A percentile compares a stretch with the other conserved stretches of the same genome.
These are phyloP conservation scores for Platygyra sinensis DNA, from an alignment of 64 coral and sea anemone species.

Conservation along the genomic window DNA sequence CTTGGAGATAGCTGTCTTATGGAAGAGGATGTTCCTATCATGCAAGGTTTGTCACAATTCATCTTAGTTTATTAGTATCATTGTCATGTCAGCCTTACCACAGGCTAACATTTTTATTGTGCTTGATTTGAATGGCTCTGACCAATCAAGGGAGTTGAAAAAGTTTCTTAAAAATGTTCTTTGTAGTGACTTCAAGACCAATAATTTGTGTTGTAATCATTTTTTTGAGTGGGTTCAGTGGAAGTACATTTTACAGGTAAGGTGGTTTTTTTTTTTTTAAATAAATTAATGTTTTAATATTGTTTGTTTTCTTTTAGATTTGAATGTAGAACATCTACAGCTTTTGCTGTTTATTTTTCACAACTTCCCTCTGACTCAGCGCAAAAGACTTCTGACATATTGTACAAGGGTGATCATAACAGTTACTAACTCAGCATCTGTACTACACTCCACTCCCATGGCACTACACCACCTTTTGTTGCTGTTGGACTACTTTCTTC, in stretches of 20 bases:
- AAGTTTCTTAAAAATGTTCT: no score
- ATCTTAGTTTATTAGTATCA: not conserved
- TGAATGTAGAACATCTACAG: conserved; percentile 95
- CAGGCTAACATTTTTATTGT: no score
- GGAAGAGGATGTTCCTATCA: conserved; percentile 18
- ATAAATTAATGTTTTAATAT: not conserved
- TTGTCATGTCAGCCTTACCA: not conserved
- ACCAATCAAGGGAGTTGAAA: no score
- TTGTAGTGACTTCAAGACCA: no score
- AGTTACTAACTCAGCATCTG: conserved; percentile 35
- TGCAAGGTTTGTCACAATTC: conserved; percentile 48
- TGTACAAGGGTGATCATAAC: conserved; percentile 72
- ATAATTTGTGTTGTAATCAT: no score
- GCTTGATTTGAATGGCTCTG: no score
- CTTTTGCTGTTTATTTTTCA: conserved; percentile 91
- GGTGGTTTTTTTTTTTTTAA: not conserved
- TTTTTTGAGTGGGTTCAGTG: no score
- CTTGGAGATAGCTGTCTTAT: conserved; percentile 58
- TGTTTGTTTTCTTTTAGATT: conserved; percentile 56
- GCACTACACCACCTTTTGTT: conserved; percentile 60
- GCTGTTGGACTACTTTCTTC: conserved; percentile 88
- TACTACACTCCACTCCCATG: conserved; percentile 43
- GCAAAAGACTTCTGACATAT: conserved; percentile 48
- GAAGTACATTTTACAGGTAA: no score
- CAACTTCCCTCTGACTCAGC: conserved; percentile 80